Evolutionary conservation across 2,797 vertebrate genomes (phyloP).

Genomic region (Pyrocephalus nanus): DNA sequence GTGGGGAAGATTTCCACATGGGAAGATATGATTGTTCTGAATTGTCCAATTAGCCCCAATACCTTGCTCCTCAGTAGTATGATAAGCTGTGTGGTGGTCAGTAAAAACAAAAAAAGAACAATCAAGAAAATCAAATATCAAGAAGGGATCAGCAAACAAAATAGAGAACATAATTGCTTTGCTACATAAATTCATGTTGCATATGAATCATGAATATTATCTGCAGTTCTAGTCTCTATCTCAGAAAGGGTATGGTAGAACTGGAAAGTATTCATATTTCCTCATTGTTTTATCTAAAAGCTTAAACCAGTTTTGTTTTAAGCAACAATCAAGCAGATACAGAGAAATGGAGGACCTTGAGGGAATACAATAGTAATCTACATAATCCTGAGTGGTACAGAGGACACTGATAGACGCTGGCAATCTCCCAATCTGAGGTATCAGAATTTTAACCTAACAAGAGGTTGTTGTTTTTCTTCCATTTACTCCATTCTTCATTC

Average conservation of each 20-base stretch:
- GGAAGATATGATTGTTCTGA: not conserved
- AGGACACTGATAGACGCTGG: not conserved
- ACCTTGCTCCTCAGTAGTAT: not conserved
- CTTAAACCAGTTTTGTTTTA: not conserved
- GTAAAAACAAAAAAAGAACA: not conserved
- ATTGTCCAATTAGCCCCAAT: not conserved
- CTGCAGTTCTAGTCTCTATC: not conserved
- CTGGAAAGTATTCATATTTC: not conserved
- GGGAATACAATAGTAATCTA: not conserved
- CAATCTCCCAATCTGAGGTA: not conserved
- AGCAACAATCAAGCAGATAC: fast-evolving
- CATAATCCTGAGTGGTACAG: not conserved
- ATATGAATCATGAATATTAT: not conserved
- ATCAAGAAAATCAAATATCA: not conserved
- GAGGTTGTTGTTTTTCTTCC: not conserved
- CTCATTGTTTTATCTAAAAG: not conserved
- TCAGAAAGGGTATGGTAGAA: not conserved
- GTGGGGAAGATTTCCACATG: not conserved
- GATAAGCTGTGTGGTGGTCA: not conserved
- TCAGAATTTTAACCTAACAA: not conserved
- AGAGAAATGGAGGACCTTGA: not conserved
- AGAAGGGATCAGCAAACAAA: not conserved
- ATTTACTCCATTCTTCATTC: not conserved
- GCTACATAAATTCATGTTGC: not conserved
- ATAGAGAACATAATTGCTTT: not conserved